phyloP scores from a whole-genome alignment of 2,888 invertebrate species.

The Timema cristinae region DNA sequence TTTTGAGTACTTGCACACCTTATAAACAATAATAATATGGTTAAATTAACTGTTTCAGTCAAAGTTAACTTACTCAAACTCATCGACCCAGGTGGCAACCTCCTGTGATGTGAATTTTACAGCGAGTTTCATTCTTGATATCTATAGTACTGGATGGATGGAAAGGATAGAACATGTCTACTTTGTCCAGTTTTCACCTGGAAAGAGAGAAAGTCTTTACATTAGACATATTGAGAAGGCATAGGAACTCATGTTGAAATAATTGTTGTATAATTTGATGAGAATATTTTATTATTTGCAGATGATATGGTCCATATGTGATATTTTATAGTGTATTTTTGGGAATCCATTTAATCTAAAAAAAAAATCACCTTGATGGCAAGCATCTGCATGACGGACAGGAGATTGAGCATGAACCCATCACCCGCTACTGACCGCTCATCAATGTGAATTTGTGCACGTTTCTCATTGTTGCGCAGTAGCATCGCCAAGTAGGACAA shows the following conservation, averaged over 20 bases:
- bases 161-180: slow-evolving; percentile 86
- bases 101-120: slow-evolving; percentile 81
- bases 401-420: slow-evolving; percentile 92
- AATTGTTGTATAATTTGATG: too few species aligned
- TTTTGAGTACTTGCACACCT: too few species aligned
- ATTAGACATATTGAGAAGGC: too few species aligned
- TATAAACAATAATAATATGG: too few species aligned
- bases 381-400: slow-evolving; percentile 85
- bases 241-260: too few species aligned
- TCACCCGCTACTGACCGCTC: slow-evolving; percentile 85
- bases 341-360: neutral
- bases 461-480: slow-evolving; percentile 75
- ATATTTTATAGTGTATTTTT: too few species aligned
- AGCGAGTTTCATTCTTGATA: slow-evolving; percentile 69
- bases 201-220: slow-evolving; percentile 8
- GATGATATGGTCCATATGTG: too few species aligned
- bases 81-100: slow-evolving; percentile 68
- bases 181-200: slow-evolving; percentile 79
- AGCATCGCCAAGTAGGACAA: slow-evolving; percentile 75
- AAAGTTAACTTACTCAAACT: slow-evolving; percentile 53
- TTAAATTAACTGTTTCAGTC: too few species aligned
- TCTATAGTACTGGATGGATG: slow-evolving; percentile 70
- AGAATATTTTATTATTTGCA: too few species aligned
- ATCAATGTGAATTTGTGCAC: slow-evolving; percentile 87
- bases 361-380: slow-evolving; percentile 61